Base-by-base conservation (phyloP, 2,113 vertebrate genomes). In the Pithys albifrons region DNA sequence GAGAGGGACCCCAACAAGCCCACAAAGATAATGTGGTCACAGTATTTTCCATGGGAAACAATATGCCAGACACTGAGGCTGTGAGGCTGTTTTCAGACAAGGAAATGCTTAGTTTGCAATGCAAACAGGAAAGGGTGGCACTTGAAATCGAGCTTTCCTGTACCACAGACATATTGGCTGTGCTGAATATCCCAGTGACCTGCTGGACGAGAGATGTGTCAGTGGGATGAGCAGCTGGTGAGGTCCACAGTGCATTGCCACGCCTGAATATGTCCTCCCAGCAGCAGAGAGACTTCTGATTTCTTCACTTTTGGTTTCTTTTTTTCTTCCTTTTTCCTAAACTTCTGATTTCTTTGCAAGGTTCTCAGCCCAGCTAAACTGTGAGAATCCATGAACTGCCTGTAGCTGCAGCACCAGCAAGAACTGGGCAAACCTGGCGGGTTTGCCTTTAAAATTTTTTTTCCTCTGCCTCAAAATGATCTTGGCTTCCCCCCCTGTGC, bases 61-160 rank as follows among this genome's bases (percentile, higher is more conserved):
- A 45, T 39, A 79, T 85, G 12, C 62, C 85, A 88, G 70, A 88
- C 81, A 45, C 52, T 48, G 91, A 83, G 79, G n/a, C 87, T 71
- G 51, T 54, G 55, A 61, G 55, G 58, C 91, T 3, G 1, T 62
- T 85, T 75, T 78, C 92, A 97, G 88, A 88, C 88, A 41, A 45
- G 92, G 85, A 95, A 96, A 95, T 88, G 71, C 90, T 96, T 88
- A 52, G 62, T 91, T 65, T 88, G 66, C 92, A 90, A 12, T 61
- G 70, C 90, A 91, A 96, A 93, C 94, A 96, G 94, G 85, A 93
- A 97, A 94, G 90, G 93, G 78, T 85, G 90, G 92, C 85, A 35
- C 92, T 85, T 72, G 93, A 78, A 66, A 74, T 73, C 46, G 69
- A 94, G 66, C 88, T 95, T 93, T 95, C 85, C 96, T 91, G 22